Evolutionary conservation across 1,140 invertebrate species (phyloP).

Genomic region (Diprion similis): DNA sequence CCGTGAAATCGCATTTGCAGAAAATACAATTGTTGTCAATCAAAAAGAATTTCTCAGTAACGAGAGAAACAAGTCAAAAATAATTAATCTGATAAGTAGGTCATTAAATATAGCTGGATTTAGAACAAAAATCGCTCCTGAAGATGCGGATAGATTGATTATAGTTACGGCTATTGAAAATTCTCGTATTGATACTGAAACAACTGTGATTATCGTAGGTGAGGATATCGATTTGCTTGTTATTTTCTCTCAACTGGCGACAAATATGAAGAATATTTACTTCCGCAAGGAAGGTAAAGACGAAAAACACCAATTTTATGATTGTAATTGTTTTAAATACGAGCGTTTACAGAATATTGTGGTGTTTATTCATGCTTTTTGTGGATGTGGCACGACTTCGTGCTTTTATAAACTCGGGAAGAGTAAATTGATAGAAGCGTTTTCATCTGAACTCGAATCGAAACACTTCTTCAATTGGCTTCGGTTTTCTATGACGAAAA

Average conservation of each 20-base stretch:
- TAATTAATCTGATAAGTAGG: conserved; percentile 18
- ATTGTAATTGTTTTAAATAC: conserved; percentile 14
- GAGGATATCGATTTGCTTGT: conserved; percentile 14
- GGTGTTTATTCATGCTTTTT: conserved; percentile 21
- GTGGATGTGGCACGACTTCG: conserved; percentile 8
- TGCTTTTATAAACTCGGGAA: conserved; percentile 16
- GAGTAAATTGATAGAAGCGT: too few species aligned
- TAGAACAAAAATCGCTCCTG: conserved; percentile 10
- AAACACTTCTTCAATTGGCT: conserved; percentile 11
- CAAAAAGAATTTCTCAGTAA: too few species aligned
- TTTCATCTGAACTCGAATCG: too few species aligned
- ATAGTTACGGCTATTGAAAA: conserved; percentile 21
- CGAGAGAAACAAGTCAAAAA: conserved; percentile 19
- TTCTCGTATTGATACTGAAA: conserved; percentile 11
- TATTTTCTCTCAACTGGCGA: conserved; percentile 13
- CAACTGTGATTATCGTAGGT: conserved; percentile 13
- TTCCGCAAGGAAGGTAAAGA: conserved; percentile 14
- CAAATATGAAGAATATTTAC: conserved; percentile 13
- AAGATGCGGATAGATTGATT: conserved; percentile 21
- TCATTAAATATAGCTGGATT: conserved; percentile 17
- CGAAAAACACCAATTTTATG: neutral
- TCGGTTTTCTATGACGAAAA: conserved; percentile 18
- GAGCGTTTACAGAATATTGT: conserved; percentile 15
- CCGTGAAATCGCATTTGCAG: conserved; percentile 16
- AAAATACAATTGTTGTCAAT: conserved; percentile 18